Evolutionary conservation across 2,113 vertebrate genomes (phyloP).

Genomic region (Isurus oxyrinchus): DNA sequence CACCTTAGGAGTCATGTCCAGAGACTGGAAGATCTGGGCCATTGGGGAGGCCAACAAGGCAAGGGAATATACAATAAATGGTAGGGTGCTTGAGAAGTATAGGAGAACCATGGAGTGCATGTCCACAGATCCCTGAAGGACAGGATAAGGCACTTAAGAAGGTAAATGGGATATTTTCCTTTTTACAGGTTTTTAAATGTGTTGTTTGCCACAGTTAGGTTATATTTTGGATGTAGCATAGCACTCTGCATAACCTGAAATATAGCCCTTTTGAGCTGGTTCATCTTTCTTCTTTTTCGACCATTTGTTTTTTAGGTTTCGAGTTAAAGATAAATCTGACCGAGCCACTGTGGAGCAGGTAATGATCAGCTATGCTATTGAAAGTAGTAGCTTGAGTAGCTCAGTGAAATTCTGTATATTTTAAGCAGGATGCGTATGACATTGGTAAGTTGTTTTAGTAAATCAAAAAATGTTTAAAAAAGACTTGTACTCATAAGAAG

Average conservation of each 20-base stretch:
- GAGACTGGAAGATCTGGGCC: too few species aligned
- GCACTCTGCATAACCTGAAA: neutral
- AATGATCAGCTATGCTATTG: slow-evolving; percentile 26
- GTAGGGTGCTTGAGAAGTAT: neutral
- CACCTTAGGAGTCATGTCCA: too few species aligned
- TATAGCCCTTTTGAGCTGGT: neutral
- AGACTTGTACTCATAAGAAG: neutral
- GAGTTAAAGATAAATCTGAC: slow-evolving; percentile 94
- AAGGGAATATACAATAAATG: neutral
- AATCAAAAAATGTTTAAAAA: neutral
- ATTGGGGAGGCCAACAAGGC: neutral
- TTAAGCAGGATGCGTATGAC: neutral
- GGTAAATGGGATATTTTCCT: neutral
- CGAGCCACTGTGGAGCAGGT: slow-evolving; percentile 95
- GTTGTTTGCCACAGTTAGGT: neutral
- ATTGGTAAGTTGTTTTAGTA: neutral
- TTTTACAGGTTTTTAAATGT: neutral
- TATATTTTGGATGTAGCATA: neutral
- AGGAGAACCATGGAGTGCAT: neutral
- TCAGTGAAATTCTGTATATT: neutral
- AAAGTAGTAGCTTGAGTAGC: neutral
- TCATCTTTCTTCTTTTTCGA: neutral
- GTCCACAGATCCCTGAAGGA: neutral
- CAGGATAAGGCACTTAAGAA: neutral
- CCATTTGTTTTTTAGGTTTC: slow-evolving; percentile 63